These are phyloP conservation scores for Latrodectus hesperus DNA, from an alignment of 2,888 invertebrate genomes.

Conservation along the genomic window DNA sequence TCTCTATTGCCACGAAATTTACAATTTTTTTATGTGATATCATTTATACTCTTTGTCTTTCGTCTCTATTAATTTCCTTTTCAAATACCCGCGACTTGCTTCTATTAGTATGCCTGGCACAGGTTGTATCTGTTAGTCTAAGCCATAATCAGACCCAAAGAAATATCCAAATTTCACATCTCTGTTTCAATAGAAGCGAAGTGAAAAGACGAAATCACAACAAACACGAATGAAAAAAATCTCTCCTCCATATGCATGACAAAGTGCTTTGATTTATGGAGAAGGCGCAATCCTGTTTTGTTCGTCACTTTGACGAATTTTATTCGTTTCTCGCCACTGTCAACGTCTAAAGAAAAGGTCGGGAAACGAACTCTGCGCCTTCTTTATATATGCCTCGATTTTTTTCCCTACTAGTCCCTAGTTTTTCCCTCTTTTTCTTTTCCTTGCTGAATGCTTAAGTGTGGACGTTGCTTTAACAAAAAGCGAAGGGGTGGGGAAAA, in stretches of 20 bases:
- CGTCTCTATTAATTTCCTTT: too few relatives aligned
- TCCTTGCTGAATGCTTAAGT: constrained; percentile 48
- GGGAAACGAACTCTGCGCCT: constrained; percentile 32
- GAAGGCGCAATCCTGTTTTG: constrained; percentile 48
- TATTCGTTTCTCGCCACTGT: constrained; percentile 3
- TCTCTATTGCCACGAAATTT: too few relatives aligned
- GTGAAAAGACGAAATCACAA: background rate
- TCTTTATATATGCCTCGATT: constrained; percentile 6
- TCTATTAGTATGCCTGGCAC: too few relatives aligned
- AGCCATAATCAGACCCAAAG: too few relatives aligned
- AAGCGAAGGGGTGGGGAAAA: constrained; percentile 33
- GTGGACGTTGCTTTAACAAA: constrained; percentile 36
- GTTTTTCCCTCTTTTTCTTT: background rate
- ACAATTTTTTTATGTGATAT: too few relatives aligned
- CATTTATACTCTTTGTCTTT: too few relatives aligned
- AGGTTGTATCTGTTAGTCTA: too few relatives aligned
- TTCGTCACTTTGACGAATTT: constrained; percentile 51
- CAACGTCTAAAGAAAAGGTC: background rate
- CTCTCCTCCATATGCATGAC: constrained; percentile 48
- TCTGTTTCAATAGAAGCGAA: too few relatives aligned
- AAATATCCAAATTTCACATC: too few relatives aligned
- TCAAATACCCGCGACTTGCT: too few relatives aligned
- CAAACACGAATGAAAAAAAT: background rate
- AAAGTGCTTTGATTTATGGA: constrained; percentile 55
- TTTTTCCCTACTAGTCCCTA: background rate